Base-by-base conservation (phyloP, 2,113 vertebrate genomes). In the Cyanoderma ruficeps region DNA sequence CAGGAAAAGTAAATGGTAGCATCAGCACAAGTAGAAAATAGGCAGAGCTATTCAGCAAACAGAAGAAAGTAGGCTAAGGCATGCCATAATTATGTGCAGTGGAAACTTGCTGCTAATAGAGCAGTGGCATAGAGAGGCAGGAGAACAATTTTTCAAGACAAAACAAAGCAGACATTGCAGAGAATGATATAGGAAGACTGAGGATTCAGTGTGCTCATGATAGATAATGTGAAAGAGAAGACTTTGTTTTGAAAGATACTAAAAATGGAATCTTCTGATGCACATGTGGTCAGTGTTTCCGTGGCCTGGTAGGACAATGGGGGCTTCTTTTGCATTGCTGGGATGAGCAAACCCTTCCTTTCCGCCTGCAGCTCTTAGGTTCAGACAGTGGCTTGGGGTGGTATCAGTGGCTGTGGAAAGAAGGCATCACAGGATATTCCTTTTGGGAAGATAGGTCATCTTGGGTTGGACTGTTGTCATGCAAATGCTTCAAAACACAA, bases 11-110 rank as follows among this genome's bases (percentile, higher is more conserved):
- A 98, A 98, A 98, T 96, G 97, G 98, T 97, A 97, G 93, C 97
- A 98, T 98, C 98, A 97, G 97, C 97, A 97, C 92, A 97, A 97
- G 97, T 93, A 98, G 97, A 98, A 98, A 98, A 98, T 98, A 98
- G 96, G 97, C 96, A 97, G 97, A 97, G 93, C 95, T 97, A 92
- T 97, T 97, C 97, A 98, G 97, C 97, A 97, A 97, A 97, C 94
- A 97, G 97, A 95, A 97, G 27, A 87, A 98, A 98, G 97, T 98
- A 97, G 97, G 97, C 95, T 97, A 97, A 97, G 93, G 87, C 97
- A 97, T 97, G 95, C 95, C 96, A 64, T 97, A 97, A 98, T 97
- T 97, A 97, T 89, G 85, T 97, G 85, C 96, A 96, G 97, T 97
- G 96, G 96, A 97, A 97, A 98, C 92, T 97, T 97, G 95, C 94